Evolutionary conservation across 2,888 invertebrate species (phyloP), one percentile per base, ranked within the genome.

Genomic region (Thera britannica): DNA sequence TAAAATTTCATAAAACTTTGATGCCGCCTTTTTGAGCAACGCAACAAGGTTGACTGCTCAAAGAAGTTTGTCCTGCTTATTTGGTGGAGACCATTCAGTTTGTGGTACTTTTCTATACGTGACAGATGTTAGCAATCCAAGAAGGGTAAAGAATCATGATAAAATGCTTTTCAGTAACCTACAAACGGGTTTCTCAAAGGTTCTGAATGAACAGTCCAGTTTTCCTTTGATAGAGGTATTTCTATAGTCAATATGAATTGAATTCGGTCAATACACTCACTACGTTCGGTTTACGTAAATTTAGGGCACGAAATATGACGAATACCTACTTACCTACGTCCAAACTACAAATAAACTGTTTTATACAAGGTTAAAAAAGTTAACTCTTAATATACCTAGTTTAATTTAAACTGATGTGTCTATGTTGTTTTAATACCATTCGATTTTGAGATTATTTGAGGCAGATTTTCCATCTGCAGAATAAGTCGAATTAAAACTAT

Each of bases 121-220:
- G 84, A 86, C 84, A 86, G 83, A 84, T 84, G 84, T 86, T 84
- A 84, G 84, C 81, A 79, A 80, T 84, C 79, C 80, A 79, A 80
- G 78, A 80, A 83, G 79, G 81, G 52, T 23, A 83, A 81, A 81
- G 83, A 78, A 5, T 52, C 77, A 84, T 86, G 87, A 86, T 87
- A 86, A 85, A 88, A 87, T 86, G 83, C 82, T 83, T 85, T 85
- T 84, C 80, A 86, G 86, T 84, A 81, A 79, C 83, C 83, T 78
- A 79, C 81, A 83, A 80, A 61, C 23, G 48, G 61, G 62, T 77
- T 77, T 74, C 73, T 73, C 68, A 66, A 74, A 75, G 66, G 62
- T 61, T 64, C 62, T 58, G 58, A 68, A 65, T 68, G 64, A 71
- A 64, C 62, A 60, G 62, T 65, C 65, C 64, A 63, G 59, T 68